Evolutionary conservation across 2,888 invertebrate genomes (phyloP), one percentile per base, ranked within the genome.

Genomic region (Lepetodrilus schrolli): DNA sequence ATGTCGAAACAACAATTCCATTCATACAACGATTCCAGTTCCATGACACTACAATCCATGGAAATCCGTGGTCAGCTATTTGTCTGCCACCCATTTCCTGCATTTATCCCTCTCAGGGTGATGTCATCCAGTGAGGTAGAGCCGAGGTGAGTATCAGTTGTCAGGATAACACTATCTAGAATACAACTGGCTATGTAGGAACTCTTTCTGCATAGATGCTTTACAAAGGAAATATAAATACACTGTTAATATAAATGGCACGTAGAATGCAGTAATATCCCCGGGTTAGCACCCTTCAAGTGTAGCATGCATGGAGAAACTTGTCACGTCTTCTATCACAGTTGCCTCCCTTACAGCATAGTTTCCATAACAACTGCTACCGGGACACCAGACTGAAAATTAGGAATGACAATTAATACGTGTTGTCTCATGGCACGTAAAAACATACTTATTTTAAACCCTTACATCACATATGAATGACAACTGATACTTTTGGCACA

Each of bases 331-430:
- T n/a, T 43, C 43, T 13, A 13, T 13, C 7, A 43, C 13, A 10
- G 43, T 7, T 17, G n/a, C 43, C 43, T 58, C 58, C n/a, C n/a
- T 58, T 4, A 58, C 17, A 58, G 17, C 58, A 58, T 58, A 17
- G 58, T 58, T 58, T 58, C 58, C 58, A 58, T 58, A 17, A 58
- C 58, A 30, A 30, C 30, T n/a, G 58, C 30, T 58, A 58, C 30
- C 34, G 30, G 58, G 58, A 58, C 23, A 34, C 10, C 13, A 23
- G 58, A 13, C 58, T 58, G 58, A 23, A 21, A 21, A n/a, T n/a
- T n/a, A n/a, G 30, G 34, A 34, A 58, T 30, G 1, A 58, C n/a
- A 58, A 8, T 23, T n/a, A n/a, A n/a, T n/a, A n/a, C n/a, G n/a
- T n/a, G n/a, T n/a, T n/a, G n/a, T n/a, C n/a, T n/a, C n/a, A n/a